Evolutionary conservation across 2,113 vertebrate species (phyloP).

Genomic region (Leiothrix lutea): DNA sequence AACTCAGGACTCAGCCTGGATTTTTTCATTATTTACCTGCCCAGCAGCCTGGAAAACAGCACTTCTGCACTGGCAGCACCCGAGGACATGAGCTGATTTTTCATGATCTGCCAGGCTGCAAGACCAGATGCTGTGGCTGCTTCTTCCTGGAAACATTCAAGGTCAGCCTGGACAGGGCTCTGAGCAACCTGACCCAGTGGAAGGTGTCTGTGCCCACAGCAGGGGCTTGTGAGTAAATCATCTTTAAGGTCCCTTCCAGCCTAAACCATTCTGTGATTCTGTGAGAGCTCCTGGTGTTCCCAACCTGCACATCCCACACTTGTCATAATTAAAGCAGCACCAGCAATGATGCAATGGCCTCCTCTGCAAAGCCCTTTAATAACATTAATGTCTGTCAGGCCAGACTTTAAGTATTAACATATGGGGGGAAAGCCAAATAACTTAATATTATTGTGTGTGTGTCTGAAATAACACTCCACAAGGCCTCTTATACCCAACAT

Average conservation of each 20-base stretch:
- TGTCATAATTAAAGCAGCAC: not conserved
- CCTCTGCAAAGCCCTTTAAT: not conserved
- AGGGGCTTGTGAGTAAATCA: not conserved
- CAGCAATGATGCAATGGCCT: not conserved
- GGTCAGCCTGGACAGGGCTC: not conserved
- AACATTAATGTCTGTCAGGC: not conserved
- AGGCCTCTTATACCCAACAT: not conserved
- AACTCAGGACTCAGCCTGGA: not conserved
- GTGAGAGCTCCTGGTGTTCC: not conserved
- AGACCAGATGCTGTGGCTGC: not conserved
- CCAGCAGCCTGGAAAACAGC: not conserved
- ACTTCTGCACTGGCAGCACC: not conserved
- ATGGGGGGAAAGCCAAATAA: slow-evolving; percentile 28
- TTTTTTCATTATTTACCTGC: not conserved
- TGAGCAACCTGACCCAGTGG: not conserved
- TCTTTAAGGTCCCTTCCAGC: not conserved
- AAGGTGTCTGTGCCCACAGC: not conserved
- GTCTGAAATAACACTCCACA: not conserved
- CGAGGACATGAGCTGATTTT: not conserved
- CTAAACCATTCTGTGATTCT: not conserved
- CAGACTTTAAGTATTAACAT: not conserved
- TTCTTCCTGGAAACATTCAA: not conserved
- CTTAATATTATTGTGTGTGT: not conserved
- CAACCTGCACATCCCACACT: not conserved
- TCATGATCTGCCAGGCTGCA: not conserved